phyloP scores from a whole-genome alignment of 2,888 invertebrate species.

The Acanthococcus lagerstroemiae region DNA sequence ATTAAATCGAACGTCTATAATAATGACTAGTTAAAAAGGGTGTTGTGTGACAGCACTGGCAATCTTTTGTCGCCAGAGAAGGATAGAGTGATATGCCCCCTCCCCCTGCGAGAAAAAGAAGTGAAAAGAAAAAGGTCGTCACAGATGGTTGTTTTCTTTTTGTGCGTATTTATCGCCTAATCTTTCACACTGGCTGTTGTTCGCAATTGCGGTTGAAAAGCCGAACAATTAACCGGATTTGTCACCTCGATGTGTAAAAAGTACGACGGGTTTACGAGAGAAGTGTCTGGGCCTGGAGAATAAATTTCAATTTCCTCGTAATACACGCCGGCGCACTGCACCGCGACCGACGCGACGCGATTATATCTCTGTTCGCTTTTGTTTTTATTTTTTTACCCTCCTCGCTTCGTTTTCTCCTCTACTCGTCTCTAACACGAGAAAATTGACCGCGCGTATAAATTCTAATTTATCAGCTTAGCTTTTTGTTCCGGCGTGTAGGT shows the following conservation, averaged over 20 bases:
- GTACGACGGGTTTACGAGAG: neutral
- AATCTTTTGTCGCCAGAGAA: constrained; percentile 3
- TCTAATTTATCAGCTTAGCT: too few relatives aligned
- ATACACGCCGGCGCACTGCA: too few relatives aligned
- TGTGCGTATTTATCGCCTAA: constrained; percentile 21
- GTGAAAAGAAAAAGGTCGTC: neutral
- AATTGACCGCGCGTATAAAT: too few relatives aligned
- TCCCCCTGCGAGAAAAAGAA: neutral
- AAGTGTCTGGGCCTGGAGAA: too few relatives aligned
- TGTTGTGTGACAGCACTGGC: constrained; percentile 19
- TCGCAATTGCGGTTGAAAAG: constrained; percentile 13
- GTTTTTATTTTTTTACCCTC: too few relatives aligned
- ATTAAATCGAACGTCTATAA: constrained; percentile 23
- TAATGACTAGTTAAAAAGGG: constrained; percentile 29
- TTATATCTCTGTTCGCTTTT: too few relatives aligned
- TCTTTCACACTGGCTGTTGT: neutral
- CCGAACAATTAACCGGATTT: constrained; percentile 29
- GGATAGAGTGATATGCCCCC: too few relatives aligned
- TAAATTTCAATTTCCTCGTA: too few relatives aligned
- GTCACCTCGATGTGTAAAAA: constrained; percentile 27
- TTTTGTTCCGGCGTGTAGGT: too few relatives aligned
- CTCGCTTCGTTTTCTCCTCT: too few relatives aligned
- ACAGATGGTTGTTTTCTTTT: constrained; percentile 6
- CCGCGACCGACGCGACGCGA: too few relatives aligned
- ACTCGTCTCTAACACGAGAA: too few relatives aligned